Evolutionary conservation across 2,113 vertebrate genomes (phyloP).

Genomic region (Tachysurus fulvidraco): DNA sequence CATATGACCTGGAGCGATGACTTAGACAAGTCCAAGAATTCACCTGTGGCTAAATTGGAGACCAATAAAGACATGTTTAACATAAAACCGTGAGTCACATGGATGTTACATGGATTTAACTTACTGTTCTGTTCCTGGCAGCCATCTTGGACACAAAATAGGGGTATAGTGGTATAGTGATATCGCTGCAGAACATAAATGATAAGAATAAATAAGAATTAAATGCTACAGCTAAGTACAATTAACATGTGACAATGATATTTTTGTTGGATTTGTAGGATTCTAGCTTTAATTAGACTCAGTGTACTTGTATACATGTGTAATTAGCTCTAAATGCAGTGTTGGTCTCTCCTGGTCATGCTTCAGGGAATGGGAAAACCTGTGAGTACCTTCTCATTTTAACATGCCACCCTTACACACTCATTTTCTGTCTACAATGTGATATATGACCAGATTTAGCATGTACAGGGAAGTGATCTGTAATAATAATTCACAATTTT

Average conservation of each 20-base stretch:
- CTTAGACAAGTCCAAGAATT: conserved; percentile 76
- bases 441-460: not conserved
- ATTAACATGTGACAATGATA: not conserved
- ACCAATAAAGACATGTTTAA: conserved; percentile 89
- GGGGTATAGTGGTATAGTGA: not conserved
- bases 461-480: not conserved
- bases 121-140: not conserved
- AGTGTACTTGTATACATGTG: not conserved
- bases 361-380: conserved; percentile 93
- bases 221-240: not conserved
- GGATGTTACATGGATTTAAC: not conserved
- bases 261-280: too few species aligned
- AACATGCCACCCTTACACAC: conserved; percentile 1
- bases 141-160: not conserved
- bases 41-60: conserved; percentile 78
- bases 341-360: conserved; percentile 60
- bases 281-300: not conserved
- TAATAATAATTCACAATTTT: not conserved
- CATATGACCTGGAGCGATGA: conserved; percentile 87
- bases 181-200: too few species aligned
- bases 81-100: conserved; percentile 93
- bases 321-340: conserved; percentile 19
- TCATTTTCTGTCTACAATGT: not conserved
- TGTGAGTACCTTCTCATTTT: conserved; percentile 80
- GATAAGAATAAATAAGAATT: not conserved